These are phyloP conservation scores for Xiphophorus birchmanni DNA, from an alignment of 2,797 vertebrate species.

Conservation along the genomic window DNA sequence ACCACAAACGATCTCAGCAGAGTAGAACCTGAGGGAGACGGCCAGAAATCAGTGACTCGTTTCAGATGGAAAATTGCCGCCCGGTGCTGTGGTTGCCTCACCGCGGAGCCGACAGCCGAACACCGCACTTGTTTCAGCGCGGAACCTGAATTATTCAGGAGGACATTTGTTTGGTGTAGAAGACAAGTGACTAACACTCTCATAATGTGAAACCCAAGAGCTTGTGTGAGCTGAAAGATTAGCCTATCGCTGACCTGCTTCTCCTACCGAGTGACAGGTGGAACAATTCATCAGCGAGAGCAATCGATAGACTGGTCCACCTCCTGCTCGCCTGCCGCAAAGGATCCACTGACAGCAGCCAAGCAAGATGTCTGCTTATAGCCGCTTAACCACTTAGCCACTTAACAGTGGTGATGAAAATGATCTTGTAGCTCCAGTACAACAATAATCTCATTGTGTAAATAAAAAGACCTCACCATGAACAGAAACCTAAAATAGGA, in stretches of 20 bases:
- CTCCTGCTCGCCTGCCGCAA: conserved; percentile 25
- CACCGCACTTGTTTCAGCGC: conserved; percentile 44
- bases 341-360: conserved; percentile 17
- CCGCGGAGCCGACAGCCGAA: conserved; percentile 34
- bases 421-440: not conserved
- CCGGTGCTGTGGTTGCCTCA: conserved; percentile 6
- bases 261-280: conserved; percentile 50
- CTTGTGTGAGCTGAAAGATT: conserved; percentile 47
- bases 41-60: conserved; percentile 28
- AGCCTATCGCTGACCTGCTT: conserved; percentile 60
- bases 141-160: conserved; percentile 71
- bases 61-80: conserved; percentile 29
- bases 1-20: conserved; percentile 95
- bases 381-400: conserved; percentile 3
- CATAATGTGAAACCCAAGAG: conserved; percentile 69
- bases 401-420: conserved; percentile 18
- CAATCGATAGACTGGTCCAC: conserved; percentile 9
- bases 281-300: conserved; percentile 41
- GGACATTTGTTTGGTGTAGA: conserved; percentile 72
- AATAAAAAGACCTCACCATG: conserved; percentile 5
- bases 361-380: conserved; percentile 23
- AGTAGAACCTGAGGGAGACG: conserved; percentile 88
- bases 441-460: not conserved
- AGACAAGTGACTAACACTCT: conserved; percentile 69
- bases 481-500: conserved; percentile 7